A percentile compares a stretch with the other conserved stretches of the same genome.
Conservation (phyloP, 2,113 vertebrate genomes). For the Copsychus sechellarum region DNA sequence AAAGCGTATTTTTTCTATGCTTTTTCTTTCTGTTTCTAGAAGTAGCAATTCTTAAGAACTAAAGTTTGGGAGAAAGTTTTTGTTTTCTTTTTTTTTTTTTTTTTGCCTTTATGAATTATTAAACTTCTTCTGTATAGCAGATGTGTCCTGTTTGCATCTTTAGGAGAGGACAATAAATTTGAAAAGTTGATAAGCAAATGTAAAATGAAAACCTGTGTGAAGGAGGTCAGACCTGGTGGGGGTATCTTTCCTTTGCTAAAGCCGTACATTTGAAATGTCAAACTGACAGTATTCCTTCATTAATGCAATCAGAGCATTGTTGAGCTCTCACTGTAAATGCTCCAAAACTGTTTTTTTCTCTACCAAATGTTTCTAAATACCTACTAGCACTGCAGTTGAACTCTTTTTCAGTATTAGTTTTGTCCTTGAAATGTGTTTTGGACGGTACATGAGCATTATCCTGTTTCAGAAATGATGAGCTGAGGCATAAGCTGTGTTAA, state of each 20-base stretch:
- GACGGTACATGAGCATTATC: background rate
- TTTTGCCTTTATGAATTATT: background rate
- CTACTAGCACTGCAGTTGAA: background rate
- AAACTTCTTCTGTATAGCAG: background rate
- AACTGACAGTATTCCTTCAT: background rate
- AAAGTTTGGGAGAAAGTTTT: background rate
- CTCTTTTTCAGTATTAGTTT: conserved; percentile 14
- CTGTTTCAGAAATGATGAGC: conserved; percentile 19
- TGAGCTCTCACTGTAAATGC: background rate
- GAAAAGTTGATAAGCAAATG: background rate
- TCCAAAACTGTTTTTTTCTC: background rate
- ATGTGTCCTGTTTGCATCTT: background rate
- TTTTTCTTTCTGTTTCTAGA: background rate
- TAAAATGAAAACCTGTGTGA: background rate
- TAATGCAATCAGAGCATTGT: background rate
- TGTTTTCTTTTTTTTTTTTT: background rate
- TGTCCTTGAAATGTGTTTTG: conserved; percentile 44
- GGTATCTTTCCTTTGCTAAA: background rate
- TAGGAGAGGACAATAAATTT: background rate
- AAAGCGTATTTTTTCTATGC: background rate
- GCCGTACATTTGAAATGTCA: background rate
- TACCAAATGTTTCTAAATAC: background rate
- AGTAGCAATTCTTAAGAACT: background rate
- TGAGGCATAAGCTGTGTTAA: conserved; percentile 17
- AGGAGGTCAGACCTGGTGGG: background rate